phyloP scores from a whole-genome alignment of 2,888 invertebrate genomes.

The Machimus atricapillus region DNA sequence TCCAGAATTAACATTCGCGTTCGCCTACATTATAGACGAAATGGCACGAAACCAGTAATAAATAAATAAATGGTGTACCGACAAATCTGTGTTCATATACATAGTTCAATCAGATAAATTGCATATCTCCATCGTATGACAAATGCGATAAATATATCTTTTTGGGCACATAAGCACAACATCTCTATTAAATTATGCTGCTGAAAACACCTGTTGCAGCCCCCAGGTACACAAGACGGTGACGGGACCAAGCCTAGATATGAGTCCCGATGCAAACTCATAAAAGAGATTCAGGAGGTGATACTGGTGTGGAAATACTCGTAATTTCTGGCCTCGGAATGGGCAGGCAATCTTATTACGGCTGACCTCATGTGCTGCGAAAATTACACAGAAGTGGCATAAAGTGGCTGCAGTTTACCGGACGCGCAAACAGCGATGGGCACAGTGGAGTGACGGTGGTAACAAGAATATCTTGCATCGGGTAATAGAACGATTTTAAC shows the following conservation, averaged over 20 bases:
- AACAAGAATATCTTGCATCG: slow-evolving; percentile 8
- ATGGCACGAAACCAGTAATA: slow-evolving; percentile 9
- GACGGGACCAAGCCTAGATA: slow-evolving; percentile 25
- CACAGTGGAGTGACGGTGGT: background rate
- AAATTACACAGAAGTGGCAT: slow-evolving; percentile 13
- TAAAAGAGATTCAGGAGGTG: slow-evolving; percentile 36
- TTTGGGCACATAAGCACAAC: slow-evolving; percentile 7
- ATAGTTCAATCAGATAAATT: slow-evolving; percentile 20
- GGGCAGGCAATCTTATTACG: background rate
- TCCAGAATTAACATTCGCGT: background rate
- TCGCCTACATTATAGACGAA: background rate
- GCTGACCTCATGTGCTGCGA: slow-evolving; percentile 6
- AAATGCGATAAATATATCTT: slow-evolving; percentile 17
- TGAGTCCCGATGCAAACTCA: slow-evolving; percentile 31
- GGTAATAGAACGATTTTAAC: slow-evolving; percentile 26
- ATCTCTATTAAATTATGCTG: background rate
- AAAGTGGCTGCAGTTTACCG: background rate
- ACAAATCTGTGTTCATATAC: slow-evolving; percentile 4
- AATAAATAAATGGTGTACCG: slow-evolving; percentile 26
- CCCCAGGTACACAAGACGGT: background rate
- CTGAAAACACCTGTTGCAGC: slow-evolving; percentile 9
- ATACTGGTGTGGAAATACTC: slow-evolving; percentile 37
- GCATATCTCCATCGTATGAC: background rate
- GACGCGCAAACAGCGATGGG: background rate
- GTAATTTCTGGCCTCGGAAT: slow-evolving; percentile 25